phyloP scores from a whole-genome alignment of 2,113 vertebrate genomes.

The Phrynosoma platyrhinos region DNA sequence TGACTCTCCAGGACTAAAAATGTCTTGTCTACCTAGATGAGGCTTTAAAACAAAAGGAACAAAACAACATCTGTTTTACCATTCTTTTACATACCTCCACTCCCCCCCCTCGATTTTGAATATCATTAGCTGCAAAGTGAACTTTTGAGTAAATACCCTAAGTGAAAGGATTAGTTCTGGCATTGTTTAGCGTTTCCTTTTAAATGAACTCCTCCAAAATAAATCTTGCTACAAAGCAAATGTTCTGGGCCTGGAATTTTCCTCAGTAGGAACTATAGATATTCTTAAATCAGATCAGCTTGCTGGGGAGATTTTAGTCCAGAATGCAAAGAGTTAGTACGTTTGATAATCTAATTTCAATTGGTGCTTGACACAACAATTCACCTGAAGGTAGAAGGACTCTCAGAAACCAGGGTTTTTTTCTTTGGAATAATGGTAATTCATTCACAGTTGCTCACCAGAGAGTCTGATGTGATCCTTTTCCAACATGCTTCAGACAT shows the following conservation, averaged over 20 bases:
- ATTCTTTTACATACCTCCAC: not conserved
- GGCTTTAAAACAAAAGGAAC: no score
- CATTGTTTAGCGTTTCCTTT: not conserved
- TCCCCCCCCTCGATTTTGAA: not conserved
- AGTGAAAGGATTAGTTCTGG: slow-evolving; percentile 13
- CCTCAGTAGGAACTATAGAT: slow-evolving; percentile 39
- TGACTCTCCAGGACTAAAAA: no score
- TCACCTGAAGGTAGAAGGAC: not conserved
- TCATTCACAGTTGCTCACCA: slow-evolving; percentile 3
- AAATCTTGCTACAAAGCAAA: slow-evolving; percentile 17
- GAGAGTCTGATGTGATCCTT: slow-evolving; percentile 19
- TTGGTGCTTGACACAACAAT: slow-evolving; percentile 34
- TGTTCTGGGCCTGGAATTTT: slow-evolving; percentile 31
- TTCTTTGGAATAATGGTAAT: slow-evolving; percentile 26
- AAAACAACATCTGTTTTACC: not conserved
- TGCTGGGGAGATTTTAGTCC: not conserved
- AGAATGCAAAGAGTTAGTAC: not conserved
- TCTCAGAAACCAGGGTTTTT: not conserved
- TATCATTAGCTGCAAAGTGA: not conserved
- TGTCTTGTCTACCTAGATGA: no score
- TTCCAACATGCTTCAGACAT: slow-evolving; percentile 27
- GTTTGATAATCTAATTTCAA: slow-evolving; percentile 35
- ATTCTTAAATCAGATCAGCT: slow-evolving; percentile 44
- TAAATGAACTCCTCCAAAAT: not conserved
- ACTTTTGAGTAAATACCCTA: not conserved